Evolutionary conservation across 1,140 invertebrate species (phyloP).

Genomic region (Saccostrea cuccullata): DNA sequence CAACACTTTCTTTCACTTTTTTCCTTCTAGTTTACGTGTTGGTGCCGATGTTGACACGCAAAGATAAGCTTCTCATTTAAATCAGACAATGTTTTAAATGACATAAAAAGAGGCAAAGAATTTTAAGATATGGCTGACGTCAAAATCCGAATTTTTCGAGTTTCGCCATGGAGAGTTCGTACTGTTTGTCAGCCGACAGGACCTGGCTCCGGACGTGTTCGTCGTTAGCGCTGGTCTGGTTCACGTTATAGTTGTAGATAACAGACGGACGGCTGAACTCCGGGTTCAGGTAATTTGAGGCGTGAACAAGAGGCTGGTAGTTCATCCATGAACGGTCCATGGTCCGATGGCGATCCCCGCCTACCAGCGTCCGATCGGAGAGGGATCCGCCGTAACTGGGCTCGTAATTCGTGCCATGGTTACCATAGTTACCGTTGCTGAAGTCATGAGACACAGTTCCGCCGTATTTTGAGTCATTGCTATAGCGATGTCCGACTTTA

Average conservation of each 20-base stretch:
- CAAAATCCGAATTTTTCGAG: conserved; percentile 55
- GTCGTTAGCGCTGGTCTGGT: conserved; percentile 35
- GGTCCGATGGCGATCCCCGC: background rate
- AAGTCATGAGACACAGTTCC: conserved; percentile 31
- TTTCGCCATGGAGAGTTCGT: conserved; percentile 67
- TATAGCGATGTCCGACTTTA: conserved; percentile 25
- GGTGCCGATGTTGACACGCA: too few relatives aligned
- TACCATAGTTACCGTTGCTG: conserved; percentile 35
- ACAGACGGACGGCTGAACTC: conserved; percentile 69
- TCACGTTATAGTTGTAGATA: conserved; percentile 53
- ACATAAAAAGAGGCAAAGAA: background rate
- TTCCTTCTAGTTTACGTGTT: too few relatives aligned
- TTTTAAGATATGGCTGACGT: background rate
- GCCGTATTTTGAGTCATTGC: conserved; percentile 38
- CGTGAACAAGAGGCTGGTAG: conserved; percentile 66
- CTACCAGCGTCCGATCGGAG: conserved; percentile 15
- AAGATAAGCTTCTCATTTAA: too few relatives aligned
- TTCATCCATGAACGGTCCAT: conserved; percentile 60
- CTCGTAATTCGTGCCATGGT: background rate
- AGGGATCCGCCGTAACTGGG: background rate
- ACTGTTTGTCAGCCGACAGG: conserved; percentile 64
- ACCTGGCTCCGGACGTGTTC: conserved; percentile 55
- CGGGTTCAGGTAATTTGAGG: conserved; percentile 67
- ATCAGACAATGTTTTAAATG: too few relatives aligned
- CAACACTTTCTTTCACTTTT: too few relatives aligned